Evolutionary conservation across 2,888 invertebrate genomes (phyloP), one percentile per base, ranked within the genome.

Genomic region (Patella ulyssiponensis): DNA sequence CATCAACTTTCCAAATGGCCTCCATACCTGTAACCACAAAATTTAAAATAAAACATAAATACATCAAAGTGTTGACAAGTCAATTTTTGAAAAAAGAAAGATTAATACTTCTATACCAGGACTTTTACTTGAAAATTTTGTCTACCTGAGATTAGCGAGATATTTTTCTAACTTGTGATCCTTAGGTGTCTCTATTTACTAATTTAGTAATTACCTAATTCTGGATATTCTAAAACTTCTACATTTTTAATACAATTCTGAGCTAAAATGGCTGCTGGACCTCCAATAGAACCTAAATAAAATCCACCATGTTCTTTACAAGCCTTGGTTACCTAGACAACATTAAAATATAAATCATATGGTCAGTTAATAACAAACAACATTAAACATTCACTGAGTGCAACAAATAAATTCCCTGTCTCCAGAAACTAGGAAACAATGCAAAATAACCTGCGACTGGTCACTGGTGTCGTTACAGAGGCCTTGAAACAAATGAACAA

Each of bases 201-300:
- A 5, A 33, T 33, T 33, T 5, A 64, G 20, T 64, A 64, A 82
- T 82, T 78, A 92, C 92, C 92, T 79, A 92, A 82, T 85, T 92
- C 92, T 52, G 90, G 88, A 79, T 91, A 92, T 79, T 92, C 92
- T 70, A 92, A 81, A 7, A 91, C 88, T 79, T 92, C 91, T 7
- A 92, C 91, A 77, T 91, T 92, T 85, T 89, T 91, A 77, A 92
- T 92, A 81, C 91, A 91, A 85, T 92, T 90, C 82, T 91, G 86
- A 5, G 92, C 92, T 73, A 92, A 82, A 71, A 92, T 90, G 71
- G 92, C 92, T 1, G 92, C 92, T 12, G 92, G 92, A 0, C 92
- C 92, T 52, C 92, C 92, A 20, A 92, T 92, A 33, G 91, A 91
- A 5, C 92, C 92, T 27, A 92, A 87, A 80, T 92, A 92, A 82